Evolutionary conservation across 2,888 invertebrate species (phyloP), one percentile per base, ranked within the genome.

Genomic region (Rhingia rostrata): DNA sequence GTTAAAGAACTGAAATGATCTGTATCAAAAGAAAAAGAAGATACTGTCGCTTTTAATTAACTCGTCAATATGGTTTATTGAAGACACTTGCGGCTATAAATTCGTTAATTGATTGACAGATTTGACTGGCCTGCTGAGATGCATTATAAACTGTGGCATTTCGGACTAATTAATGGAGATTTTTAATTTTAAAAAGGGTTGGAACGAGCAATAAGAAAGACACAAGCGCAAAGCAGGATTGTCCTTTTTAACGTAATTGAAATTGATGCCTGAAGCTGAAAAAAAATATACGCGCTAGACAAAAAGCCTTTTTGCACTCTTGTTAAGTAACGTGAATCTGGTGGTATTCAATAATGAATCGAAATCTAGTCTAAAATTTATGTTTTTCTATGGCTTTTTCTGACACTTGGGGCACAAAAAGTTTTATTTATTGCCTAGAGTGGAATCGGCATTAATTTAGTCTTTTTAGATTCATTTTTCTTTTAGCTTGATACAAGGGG

Each of bases 21-120:
- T n/a, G 7, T 0, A 12, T 37, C 4, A 9, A 9, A 56, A 58
- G 30, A 30, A 10, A 7, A 41, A 58, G 35, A 4, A 14, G 30
- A 33, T 10, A 54, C 12, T 37, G n/a, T 14, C 30, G n/a, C 10
- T 39, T 41, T 41, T n/a, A 41, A 6, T 58, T 41, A 41, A 6
- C 0, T 58, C 58, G 37, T 37, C 56, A 22, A n/a, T 49, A 58
- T 39, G 6, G 41, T 49, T 60, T 37, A 32, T 69, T 58, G 58
- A 60, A 51, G 64, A 45, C 45, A 64, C 64, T 74, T 53, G 9
- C 45, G 51, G 58, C 53, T 22, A 53, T 53, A 49, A 61, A 75
- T 47, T 47, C 37, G 39, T 74, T 84, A 84, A 84, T 84, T 84
- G 84, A 84, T 84, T 84, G 84, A 80, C 84, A 49, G 70, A 30